These are phyloP conservation scores for Rostratula benghalensis DNA, from an alignment of 2,113 vertebrate species.

Conservation along the genomic window DNA sequence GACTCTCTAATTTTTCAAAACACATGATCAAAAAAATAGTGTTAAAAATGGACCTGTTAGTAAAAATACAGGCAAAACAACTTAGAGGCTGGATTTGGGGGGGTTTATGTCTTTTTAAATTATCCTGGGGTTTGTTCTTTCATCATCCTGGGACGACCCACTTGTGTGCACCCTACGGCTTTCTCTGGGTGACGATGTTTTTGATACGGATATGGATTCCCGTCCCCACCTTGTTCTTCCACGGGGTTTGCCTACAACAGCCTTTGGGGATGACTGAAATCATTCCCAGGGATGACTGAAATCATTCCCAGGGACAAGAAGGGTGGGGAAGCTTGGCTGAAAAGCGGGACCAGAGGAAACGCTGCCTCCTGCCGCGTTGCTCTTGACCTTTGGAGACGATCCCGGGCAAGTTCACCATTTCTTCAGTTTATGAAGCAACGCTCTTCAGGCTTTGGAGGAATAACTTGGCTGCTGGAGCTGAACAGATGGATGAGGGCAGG, in stretches of 20 bases:
- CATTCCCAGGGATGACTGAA: no score
- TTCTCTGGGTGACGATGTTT: neutral
- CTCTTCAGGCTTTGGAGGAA: neutral
- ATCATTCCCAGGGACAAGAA: neutral
- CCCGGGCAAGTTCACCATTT: neutral
- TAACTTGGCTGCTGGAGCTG: neutral
- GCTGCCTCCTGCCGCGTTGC: neutral
- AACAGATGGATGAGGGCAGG: neutral
- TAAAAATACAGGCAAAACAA: neutral
- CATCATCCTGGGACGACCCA: neutral
- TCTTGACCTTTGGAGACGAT: neutral
- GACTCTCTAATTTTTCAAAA: neutral
- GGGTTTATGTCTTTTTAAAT: neutral
- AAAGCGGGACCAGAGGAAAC: neutral
- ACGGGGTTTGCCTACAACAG: neutral
- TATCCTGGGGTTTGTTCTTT: neutral
- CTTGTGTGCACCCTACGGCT: no score
- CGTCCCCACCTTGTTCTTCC: fast-evolving
- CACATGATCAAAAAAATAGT: neutral
- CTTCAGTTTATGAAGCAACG: neutral
- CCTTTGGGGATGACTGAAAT: neutral
- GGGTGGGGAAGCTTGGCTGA: neutral
- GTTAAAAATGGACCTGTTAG: neutral
- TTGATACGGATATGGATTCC: neutral
- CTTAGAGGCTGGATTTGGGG: neutral